phyloP scores from a whole-genome alignment of 1,140 invertebrate species.

The Marisa cornuarietis region DNA sequence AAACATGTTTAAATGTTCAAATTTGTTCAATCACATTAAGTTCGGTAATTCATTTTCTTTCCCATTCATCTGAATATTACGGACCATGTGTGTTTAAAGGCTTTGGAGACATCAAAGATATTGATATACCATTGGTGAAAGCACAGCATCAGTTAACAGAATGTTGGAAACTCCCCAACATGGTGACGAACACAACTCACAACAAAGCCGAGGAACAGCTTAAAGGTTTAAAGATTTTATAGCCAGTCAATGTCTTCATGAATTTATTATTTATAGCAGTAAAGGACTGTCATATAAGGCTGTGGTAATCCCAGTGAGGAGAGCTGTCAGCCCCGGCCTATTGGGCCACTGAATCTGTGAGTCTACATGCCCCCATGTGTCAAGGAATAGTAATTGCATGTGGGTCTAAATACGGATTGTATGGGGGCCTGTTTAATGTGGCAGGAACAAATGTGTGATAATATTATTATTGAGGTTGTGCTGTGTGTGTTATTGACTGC shows the following conservation, averaged over 20 bases:
- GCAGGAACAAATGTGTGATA: too few relatives aligned
- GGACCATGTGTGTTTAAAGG: background rate
- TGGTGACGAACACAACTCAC: slow-evolving; percentile 23
- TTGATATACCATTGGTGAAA: slow-evolving; percentile 6
- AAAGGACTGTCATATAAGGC: too few relatives aligned
- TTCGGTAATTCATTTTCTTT: background rate
- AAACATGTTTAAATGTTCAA: too few relatives aligned
- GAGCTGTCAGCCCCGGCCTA: too few relatives aligned
- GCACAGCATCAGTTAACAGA: slow-evolving; percentile 2
- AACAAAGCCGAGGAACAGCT: slow-evolving; percentile 50
- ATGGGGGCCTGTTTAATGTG: too few relatives aligned
- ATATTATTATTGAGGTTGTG: too few relatives aligned
- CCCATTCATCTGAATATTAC: background rate
- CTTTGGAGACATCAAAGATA: background rate
- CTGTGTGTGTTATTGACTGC: too few relatives aligned
- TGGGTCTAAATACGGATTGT: too few relatives aligned
- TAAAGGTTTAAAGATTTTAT: slow-evolving; percentile 33
- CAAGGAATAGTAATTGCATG: too few relatives aligned
- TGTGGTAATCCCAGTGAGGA: too few relatives aligned
- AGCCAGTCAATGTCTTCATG: background rate
- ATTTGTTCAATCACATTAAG: background rate
- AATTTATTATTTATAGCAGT: background rate
- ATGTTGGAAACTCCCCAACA: background rate
- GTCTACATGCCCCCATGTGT: too few relatives aligned
- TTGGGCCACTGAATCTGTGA: too few relatives aligned